Percentiles rank a stretch among this genome's conserved stretches.
These are phyloP conservation scores for Lepidurus packardi DNA, from an alignment of 1,140 invertebrate genomes.

Conservation along the genomic window DNA sequence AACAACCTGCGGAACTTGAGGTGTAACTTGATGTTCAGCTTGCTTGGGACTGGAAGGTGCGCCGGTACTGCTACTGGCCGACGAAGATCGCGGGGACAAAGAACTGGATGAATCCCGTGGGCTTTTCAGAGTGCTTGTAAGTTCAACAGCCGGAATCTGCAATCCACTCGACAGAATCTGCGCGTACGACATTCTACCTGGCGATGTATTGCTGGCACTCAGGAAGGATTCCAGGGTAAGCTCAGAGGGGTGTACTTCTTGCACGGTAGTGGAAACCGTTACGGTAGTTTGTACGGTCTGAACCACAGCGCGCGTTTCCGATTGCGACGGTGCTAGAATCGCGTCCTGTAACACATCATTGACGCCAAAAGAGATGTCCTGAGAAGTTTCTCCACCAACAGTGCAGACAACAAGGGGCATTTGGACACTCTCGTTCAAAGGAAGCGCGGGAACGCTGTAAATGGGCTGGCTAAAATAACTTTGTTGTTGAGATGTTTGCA, in stretches of 20 bases:
- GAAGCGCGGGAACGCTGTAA: not conserved
- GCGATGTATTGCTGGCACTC: not conserved
- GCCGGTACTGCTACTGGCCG: slow-evolving; percentile 27
- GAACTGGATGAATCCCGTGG: not conserved
- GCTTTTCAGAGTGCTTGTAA: too few relatives aligned
- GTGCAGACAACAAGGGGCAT: not conserved
- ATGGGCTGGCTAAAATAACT: not conserved
- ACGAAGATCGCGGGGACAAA: not conserved
- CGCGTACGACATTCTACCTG: slow-evolving; percentile 29
- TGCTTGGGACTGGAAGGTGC: not conserved
- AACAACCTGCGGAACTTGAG: not conserved
- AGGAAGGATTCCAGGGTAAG: not conserved
- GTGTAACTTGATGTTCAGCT: not conserved
- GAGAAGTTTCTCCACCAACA: not conserved
- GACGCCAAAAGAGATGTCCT: not conserved
- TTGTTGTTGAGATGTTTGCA: not conserved
- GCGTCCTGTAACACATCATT: not conserved
- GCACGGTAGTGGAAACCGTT: not conserved
- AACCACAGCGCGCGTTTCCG: not conserved
- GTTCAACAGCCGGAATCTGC: not conserved
- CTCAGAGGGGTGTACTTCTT: not conserved
- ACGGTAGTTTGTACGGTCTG: not conserved
- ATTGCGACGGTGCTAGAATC: not conserved
- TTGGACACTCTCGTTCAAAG: not conserved
- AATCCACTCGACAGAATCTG: slow-evolving; percentile 32